Base-by-base conservation (phyloP, 2,797 vertebrate species). In the Todus mexicanus region DNA sequence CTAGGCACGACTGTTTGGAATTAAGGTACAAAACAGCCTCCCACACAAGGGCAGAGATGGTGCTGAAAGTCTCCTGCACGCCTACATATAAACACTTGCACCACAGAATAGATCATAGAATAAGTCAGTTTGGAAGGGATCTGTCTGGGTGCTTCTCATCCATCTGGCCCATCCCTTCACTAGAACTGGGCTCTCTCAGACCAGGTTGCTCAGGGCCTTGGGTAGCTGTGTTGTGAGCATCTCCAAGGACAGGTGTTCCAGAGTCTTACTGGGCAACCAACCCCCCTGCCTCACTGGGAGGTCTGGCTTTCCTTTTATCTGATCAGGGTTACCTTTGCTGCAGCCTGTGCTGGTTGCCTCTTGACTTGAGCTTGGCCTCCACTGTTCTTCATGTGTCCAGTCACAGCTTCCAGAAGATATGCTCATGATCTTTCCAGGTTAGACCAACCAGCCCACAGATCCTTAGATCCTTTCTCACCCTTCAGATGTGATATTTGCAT, bases 11-110 rank as follows among this genome's bases (percentile, higher is more conserved):
- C 59, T 85, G 51, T 63, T 93, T 69, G 83, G 84, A 80, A 75
- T 89, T 71, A 87, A 83, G 50, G 63, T 59, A 80, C 57, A 42
- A 82, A 93, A 40, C 31, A 88, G 72, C 71, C 65, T 83, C 63
- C 59, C 29, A 77, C 72, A 31, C 63, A 83, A 93, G 73, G 75
- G 60, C 66, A 75, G 73, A 51, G 57, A 65, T 21, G 56, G 25
- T 94, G 79, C 90, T 80, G 76, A 72, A 87, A 81, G 85, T 72
- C 51, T 95, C 69, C 66, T 71, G 42, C 72, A 61, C 69, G 69
- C n/a, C 53, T 82, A 73, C 4, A 0, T 79, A 50, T 17, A 82
- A 92, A 57, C 33, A 35, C 15, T 59, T 29, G 60, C n/a, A 54
- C 61, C 26, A 18, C 61, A 80, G 45, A 45, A 75, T 13, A 71